Conservation (phyloP, 2,797 vertebrate genomes). For the Micromesistius poutassou region DNA sequence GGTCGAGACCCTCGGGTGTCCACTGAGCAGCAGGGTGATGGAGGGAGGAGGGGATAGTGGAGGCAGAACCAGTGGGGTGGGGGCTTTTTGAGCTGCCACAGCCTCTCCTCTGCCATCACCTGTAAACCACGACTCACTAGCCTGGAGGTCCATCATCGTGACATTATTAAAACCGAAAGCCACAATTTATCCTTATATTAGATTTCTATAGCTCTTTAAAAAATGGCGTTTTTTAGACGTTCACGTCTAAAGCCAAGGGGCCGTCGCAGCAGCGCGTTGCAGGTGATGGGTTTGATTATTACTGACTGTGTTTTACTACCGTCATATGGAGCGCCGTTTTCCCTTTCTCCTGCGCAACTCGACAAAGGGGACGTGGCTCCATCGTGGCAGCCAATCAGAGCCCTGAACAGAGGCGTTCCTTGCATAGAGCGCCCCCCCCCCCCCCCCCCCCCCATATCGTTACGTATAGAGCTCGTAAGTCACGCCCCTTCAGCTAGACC, state of each 20-base stretch:
- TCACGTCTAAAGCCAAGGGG: neutral
- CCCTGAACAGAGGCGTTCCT: too few relatives aligned
- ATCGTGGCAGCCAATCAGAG: too few relatives aligned
- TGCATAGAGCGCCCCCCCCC: too few relatives aligned
- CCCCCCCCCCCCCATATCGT: too few relatives aligned
- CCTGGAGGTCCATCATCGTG: neutral
- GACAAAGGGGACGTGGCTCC: too few relatives aligned
- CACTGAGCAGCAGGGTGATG: neutral
- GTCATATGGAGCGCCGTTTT: neutral
- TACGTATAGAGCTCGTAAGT: too few relatives aligned
- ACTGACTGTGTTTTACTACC: neutral
- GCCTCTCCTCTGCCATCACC: neutral
- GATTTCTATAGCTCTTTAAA: neutral
- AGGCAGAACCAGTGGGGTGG: neutral
- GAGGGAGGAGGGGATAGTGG: neutral
- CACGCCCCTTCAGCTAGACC: too few relatives aligned
- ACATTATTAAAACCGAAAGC: neutral
- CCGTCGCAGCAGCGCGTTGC: neutral
- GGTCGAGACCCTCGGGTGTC: constrained; percentile 1
- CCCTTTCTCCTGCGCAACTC: too few relatives aligned
- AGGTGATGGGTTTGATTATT: neutral
- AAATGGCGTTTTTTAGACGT: neutral
- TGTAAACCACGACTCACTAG: neutral
- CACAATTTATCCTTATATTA: neutral
- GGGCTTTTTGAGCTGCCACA: neutral